Base-by-base conservation (phyloP, 2,888 invertebrate genomes). In the Microplitis deprimator region DNA sequence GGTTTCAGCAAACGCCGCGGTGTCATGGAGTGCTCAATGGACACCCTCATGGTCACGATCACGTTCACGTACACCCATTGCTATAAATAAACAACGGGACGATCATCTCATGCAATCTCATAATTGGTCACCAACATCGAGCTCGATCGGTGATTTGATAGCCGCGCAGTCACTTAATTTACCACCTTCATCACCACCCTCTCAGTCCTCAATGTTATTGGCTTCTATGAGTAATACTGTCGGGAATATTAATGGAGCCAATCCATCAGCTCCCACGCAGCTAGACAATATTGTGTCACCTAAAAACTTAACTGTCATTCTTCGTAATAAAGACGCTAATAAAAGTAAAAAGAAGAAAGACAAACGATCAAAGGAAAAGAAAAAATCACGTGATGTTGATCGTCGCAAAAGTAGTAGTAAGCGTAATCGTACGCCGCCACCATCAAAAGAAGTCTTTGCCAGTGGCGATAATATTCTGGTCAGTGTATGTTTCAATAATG, bases 381-480 rank as follows among this genome's bases (percentile, higher is more conserved):
- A 91, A 81, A 91, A 90, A 83, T 83, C 83, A 0, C 68, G 79
- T 88, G 83, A 90, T 90, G 81, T 89, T 85, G 81, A 89, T 87
- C 81, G 90, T 88, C 84, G 90, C 90, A 79, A 88, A 84, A 80
- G 91, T 90, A 82, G 91, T 90, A 83, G 82, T 81, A 90, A 90
- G 75, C 90, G 90, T 76, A 89, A 89, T 50, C 90, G 90, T 68
- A 92, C 92, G 0, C 92, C 91, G n/a, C 92, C 92, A 73, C 95
- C 96, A 0, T 95, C 95, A 1, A 97, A 97, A 89, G 97, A 97
- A 90, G 96, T 97, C 3, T 97, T 96, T 88, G 96, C 97, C 0
- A 96, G 97, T 10, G 97, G 97, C 3, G 96, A 97, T 90, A 97
- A 97, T 88, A 97, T 97, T 85, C 92, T 97, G 81, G 97, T 97